Conservation (phyloP, 30 jellyfish, hydroid and myxozoan species). For the Turritopsis rubra region DNA sequence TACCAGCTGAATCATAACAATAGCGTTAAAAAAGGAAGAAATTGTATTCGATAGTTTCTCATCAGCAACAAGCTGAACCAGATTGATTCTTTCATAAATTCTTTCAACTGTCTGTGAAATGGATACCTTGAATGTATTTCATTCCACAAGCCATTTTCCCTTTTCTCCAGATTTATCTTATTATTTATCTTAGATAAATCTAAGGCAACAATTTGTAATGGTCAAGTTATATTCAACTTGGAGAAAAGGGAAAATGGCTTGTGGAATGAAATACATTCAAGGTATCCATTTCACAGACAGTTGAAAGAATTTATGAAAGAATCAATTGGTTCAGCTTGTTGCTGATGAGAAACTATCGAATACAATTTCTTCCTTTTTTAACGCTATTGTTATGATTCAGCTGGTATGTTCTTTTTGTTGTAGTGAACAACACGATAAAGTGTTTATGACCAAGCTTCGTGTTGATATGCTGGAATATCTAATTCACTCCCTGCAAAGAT, state of each 20-base stretch:
- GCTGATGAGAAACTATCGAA: too few species aligned
- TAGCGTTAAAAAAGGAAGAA: neutral
- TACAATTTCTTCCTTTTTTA: neutral
- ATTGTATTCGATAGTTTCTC: too few species aligned
- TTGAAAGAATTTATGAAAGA: too few species aligned
- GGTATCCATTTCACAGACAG: constrained; percentile 2
- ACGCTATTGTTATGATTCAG: neutral
- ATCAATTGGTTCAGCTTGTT: too few species aligned
- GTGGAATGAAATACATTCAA: constrained; percentile 46
- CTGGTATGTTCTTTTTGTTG: neutral
- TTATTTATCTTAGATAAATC: too few species aligned
- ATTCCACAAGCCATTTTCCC: constrained; percentile 40
- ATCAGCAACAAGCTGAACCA: too few species aligned
- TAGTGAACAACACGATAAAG: constrained; percentile 37
- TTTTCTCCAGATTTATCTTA: constrained; percentile 41
- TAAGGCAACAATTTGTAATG: constrained; percentile 62
- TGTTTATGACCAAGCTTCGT: constrained; percentile 32
- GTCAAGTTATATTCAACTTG: constrained; percentile 49
- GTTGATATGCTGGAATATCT: constrained; percentile 40
- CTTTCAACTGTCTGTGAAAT: too few species aligned
- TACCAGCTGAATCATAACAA: neutral
- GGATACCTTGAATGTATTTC: constrained; percentile 30
- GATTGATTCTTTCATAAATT: too few species aligned
- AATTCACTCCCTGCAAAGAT: too few species aligned
- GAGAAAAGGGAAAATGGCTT: constrained; percentile 34